A percentile compares a stretch with the other conserved stretches of the same genome.
Evolutionary conservation across 1,140 invertebrate species (phyloP).

Genomic region (Leptinotarsa texana): DNA sequence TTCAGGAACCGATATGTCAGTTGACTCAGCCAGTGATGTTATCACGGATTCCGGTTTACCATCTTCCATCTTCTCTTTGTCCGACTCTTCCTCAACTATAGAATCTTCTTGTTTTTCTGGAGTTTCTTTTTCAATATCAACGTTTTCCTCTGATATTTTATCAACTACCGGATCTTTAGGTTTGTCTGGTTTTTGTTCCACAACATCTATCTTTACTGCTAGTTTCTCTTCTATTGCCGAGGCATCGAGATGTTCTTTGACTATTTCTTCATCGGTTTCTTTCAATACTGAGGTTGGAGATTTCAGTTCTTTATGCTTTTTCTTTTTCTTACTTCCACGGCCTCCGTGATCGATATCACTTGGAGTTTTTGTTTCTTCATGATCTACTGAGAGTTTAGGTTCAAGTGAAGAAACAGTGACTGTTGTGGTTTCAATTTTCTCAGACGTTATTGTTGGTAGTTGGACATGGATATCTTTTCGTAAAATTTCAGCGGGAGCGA

Average conservation of each 20-base stretch:
- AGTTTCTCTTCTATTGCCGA: slow-evolving; percentile 31
- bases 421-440: slow-evolving; percentile 18
- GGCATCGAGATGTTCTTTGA: slow-evolving; percentile 34
- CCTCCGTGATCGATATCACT: slow-evolving; percentile 56
- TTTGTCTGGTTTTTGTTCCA: neutral
- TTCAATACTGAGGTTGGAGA: slow-evolving; percentile 39
- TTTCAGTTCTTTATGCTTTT: slow-evolving; percentile 55
- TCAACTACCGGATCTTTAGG: slow-evolving; percentile 4
- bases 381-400: slow-evolving; percentile 50
- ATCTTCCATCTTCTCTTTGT: slow-evolving; percentile 22
- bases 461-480: slow-evolving; percentile 48
- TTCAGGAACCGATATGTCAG: slow-evolving; percentile 61
- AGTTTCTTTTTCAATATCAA: slow-evolving; percentile 2
- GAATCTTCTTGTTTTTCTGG: slow-evolving; percentile 18
- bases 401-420: slow-evolving; percentile 44
- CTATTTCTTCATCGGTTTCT: neutral
- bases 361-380: slow-evolving; percentile 51
- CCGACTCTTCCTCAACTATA: neutral
- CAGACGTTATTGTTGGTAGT: slow-evolving; percentile 38
- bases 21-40: slow-evolving; percentile 65
- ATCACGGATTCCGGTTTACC: slow-evolving; percentile 54
- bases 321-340: slow-evolving; percentile 59
- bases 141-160: neutral
- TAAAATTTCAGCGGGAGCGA: slow-evolving; percentile 34
- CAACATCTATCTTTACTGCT: slow-evolving; percentile 37